Percentiles rank a stretch among this genome's conserved stretches.
These are phyloP conservation scores for Silvanus unidentatus DNA, from an alignment of 2,888 invertebrate species.

Conservation along the genomic window DNA sequence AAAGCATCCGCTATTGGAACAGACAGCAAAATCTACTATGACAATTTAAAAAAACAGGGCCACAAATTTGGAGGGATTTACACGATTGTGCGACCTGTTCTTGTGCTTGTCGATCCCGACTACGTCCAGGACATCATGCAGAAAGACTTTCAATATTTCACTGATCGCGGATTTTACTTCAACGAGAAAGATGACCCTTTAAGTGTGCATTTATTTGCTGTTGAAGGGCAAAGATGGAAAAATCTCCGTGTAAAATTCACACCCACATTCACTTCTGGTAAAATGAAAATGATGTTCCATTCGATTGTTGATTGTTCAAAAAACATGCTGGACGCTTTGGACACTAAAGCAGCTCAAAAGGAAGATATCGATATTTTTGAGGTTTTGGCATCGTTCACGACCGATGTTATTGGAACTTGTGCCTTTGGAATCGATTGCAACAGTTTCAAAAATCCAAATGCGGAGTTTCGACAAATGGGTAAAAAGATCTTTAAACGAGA, in stretches of 20 bases:
- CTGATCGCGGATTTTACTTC: slow-evolving; percentile 32
- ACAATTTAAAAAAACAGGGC: slow-evolving; percentile 20
- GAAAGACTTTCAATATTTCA: slow-evolving; percentile 21
- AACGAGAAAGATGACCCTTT: slow-evolving; percentile 35
- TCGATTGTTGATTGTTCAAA: slow-evolving; percentile 32
- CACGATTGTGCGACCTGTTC: slow-evolving; percentile 18
- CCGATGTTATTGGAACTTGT: slow-evolving; percentile 55
- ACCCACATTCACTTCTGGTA: slow-evolving; percentile 50
- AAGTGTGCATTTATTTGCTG: slow-evolving; percentile 52
- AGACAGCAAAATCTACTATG: slow-evolving; percentile 21
- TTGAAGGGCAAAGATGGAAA: slow-evolving; percentile 55
- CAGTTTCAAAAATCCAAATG: slow-evolving; percentile 46
- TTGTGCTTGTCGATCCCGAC: slow-evolving; percentile 31
- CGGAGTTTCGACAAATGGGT: slow-evolving; percentile 39
- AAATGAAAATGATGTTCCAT: slow-evolving; percentile 45
- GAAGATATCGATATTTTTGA: slow-evolving; percentile 45
- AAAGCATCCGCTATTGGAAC: slow-evolving; percentile 13
- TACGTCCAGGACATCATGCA: slow-evolving; percentile 22
- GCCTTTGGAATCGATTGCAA: slow-evolving; percentile 57
- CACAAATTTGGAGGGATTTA: slow-evolving; percentile 24
- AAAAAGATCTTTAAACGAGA: slow-evolving; percentile 22
- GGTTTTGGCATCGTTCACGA: slow-evolving; percentile 51
- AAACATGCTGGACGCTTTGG: slow-evolving; percentile 28
- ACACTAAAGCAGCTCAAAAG: slow-evolving; percentile 18
- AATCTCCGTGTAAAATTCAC: slow-evolving; percentile 54